These are phyloP conservation scores for Pygoscelis antarcticus DNA, from an alignment of 2,113 vertebrate genomes.

Conservation along the genomic window DNA sequence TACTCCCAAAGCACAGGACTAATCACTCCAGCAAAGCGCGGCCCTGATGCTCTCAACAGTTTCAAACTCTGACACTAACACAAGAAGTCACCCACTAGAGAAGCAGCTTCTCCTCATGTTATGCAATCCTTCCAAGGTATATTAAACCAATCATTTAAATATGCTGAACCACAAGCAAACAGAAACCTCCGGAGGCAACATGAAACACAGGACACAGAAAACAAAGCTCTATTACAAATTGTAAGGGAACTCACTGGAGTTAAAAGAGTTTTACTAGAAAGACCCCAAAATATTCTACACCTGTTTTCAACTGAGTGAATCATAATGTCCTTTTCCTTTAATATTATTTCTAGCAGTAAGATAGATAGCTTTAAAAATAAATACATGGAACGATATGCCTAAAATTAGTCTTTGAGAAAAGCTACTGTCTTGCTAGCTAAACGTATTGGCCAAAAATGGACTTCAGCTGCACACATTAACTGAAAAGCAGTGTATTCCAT, in stretches of 20 bases:
- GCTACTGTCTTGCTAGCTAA: background rate
- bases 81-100: background rate
- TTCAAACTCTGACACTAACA: background rate
- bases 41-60: background rate
- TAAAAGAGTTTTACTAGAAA: background rate
- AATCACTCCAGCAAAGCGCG: background rate
- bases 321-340: background rate
- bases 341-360: background rate
- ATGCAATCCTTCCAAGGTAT: background rate
- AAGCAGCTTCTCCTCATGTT: background rate
- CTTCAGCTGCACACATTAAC: background rate
- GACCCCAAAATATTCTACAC: background rate
- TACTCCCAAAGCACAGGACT: background rate
- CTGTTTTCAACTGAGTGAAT: background rate
- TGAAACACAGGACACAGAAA: background rate
- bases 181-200: background rate
- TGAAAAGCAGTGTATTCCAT: background rate
- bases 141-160: background rate
- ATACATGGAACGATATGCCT: background rate
- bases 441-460: background rate
- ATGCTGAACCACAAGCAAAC: background rate
- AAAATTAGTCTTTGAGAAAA: background rate
- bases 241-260: background rate
- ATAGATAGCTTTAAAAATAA: background rate
- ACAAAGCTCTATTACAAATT: background rate